A percentile compares a stretch with the other conserved stretches of the same genome.
These are phyloP conservation scores for Podabrus alpinus DNA, from an alignment of 2,888 invertebrate species.

Conservation along the genomic window DNA sequence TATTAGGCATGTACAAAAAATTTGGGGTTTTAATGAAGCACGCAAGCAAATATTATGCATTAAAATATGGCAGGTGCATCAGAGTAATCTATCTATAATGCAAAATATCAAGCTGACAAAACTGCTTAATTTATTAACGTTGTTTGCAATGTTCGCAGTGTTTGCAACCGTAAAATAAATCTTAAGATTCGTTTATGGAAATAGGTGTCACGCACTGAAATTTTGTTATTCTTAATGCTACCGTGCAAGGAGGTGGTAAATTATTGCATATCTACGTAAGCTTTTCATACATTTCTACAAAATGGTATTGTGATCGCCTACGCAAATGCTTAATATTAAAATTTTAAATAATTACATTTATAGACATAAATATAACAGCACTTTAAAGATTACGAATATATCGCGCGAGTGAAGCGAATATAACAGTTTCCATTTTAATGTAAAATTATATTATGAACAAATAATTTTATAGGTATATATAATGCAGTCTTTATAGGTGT, in stretches of 20 bases:
- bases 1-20: neutral
- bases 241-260: neutral
- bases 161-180: constrained; percentile 21
- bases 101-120: constrained; percentile 8
- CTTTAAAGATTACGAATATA: neutral
- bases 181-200: constrained; percentile 9
- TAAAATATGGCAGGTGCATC: constrained; percentile 21
- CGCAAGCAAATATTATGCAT: constrained; percentile 11
- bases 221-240: constrained; percentile 5
- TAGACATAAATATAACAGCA: neutral
- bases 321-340: neutral
- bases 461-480: neutral
- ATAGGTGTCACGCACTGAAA: constrained; percentile 4
- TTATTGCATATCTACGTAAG: neutral
- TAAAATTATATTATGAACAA: neutral
- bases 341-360: neutral
- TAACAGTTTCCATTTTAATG: neutral
- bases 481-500: neutral
- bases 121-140: constrained; percentile 2
- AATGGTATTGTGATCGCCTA: neutral
- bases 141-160: constrained; percentile 9
- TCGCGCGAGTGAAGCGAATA: neutral
- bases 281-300: constrained; percentile 3
- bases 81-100: constrained; percentile 7
- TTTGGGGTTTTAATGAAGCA: neutral